Percentiles rank a stretch among this genome's conserved stretches.
Conservation (phyloP, 2,113 vertebrate species). For the Hystrix cristata region DNA sequence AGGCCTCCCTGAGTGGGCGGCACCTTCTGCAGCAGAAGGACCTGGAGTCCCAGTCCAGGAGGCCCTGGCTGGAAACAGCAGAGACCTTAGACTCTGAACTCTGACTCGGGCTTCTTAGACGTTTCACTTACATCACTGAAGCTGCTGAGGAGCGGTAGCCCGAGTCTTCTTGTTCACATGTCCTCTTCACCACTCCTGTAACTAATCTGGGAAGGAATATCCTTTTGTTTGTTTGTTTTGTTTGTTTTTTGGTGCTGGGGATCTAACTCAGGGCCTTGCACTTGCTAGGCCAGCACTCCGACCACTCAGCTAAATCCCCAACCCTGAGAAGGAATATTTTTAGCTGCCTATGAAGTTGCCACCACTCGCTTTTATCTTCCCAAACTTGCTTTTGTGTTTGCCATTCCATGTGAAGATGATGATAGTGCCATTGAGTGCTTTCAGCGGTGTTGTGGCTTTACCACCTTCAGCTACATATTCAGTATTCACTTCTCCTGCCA, state of each 20-base stretch:
- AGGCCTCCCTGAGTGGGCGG: neutral
- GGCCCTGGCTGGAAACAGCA: constrained; percentile 66
- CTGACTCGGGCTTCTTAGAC: no score
- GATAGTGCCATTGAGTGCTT: neutral
- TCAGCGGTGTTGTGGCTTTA: neutral
- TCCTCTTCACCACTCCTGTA: neutral
- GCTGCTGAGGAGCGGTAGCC: neutral
- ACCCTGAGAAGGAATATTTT: neutral
- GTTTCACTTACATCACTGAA: no score
- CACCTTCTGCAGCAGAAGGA: neutral
- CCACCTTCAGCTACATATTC: neutral
- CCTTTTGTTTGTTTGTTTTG: no score
- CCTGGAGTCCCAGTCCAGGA: neutral
- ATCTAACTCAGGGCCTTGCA: no score
- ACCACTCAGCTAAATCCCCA: neutral
- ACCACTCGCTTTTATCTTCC: no score
- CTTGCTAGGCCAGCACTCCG: no score
- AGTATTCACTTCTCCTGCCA: neutral
- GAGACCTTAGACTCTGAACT: no score
- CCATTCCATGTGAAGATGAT: neutral
- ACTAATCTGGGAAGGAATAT: no score
- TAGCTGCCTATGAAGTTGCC: neutral
- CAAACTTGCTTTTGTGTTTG: neutral
- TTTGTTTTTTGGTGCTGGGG: no score
- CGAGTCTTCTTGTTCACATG: neutral